Base-by-base conservation (phyloP, 2,797 vertebrate species). In the Orientallactaga sibirica region DNA sequence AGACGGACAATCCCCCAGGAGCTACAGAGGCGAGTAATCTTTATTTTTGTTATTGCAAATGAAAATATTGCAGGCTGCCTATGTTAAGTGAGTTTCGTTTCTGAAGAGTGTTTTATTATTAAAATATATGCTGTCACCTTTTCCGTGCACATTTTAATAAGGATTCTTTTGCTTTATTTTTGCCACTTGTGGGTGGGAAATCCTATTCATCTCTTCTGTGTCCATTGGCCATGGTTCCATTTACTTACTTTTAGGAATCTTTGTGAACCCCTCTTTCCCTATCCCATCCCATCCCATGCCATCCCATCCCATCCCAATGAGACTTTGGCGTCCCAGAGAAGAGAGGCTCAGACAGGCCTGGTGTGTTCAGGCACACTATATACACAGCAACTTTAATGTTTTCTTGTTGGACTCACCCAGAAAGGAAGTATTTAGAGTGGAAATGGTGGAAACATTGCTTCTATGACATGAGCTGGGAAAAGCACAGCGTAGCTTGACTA, bases 1-100 rank as follows among this genome's bases (percentile, higher is more conserved):
- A 96, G 93, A 96, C 93, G 96, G 97, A 95, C 82, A 86, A 92
- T 96, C 96, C 95, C 92, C 5, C 68, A 48, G 41, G 95, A 94
- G 2, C 64, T 29, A 58, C 64, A 71, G 77, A 33, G 20, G 48
- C 96, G 73, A 96, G 74, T 76, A 88, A 93, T 86, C 64, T 67
- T 16, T 41, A 37, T 88, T 37, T 2, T 93, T 97, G 94, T 94
- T 85, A 89, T 85, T 95, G 68, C 52, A n/a, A 67, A 33, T 70
- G 78, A 93, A 96, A 93, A 70, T 48, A 77, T 93, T 92, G 85
- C 37, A 86, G 92, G 66, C 80, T 92, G 88, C 43, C 55, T 79
- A 37, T 87, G 52, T 95, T 73, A 94, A 84, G 73, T 73, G 74
- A 70, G 74, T 83, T 95, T 86, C 92, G 88, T 77, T 95, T 94